Evolutionary conservation across 2,113 vertebrate species (phyloP).

Genomic region (Bubo blakistoni): DNA sequence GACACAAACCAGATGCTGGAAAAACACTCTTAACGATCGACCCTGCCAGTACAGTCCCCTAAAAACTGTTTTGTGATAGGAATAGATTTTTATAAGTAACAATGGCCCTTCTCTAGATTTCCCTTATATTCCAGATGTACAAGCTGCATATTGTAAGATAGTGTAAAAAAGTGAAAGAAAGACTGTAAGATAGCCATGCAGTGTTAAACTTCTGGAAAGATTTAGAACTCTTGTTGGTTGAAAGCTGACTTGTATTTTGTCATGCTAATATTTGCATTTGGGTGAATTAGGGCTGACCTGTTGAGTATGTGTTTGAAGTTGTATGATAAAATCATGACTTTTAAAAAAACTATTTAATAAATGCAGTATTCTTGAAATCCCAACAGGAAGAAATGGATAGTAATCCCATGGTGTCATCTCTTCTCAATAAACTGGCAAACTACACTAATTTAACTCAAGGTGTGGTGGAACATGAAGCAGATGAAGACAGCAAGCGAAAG

Average conservation of each 20-base stretch:
- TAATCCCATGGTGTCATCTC: constrained; percentile 96
- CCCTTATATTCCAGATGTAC: not conserved
- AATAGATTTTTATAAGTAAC: not conserved
- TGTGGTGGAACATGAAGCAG: constrained; percentile 92
- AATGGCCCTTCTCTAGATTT: not conserved
- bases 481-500: constrained; percentile 83
- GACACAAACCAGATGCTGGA: not conserved
- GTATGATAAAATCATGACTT: not conserved
- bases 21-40: not conserved
- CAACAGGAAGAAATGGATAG: constrained; percentile 97
- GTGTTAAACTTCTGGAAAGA: not conserved
- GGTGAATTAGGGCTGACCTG: not conserved
- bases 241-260: not conserved
- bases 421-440: constrained; percentile 94
- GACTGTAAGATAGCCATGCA: not conserved
- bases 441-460: constrained; percentile 97
- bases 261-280: not conserved
- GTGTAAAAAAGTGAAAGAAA: not conserved
- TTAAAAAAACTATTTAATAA: not conserved
- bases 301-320: not conserved
- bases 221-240: not conserved
- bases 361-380: not conserved
- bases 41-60: not conserved
- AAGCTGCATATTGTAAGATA: not conserved
- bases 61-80: not conserved